Conservation (phyloP, 2,888 invertebrate genomes). For the Thera britannica region DNA sequence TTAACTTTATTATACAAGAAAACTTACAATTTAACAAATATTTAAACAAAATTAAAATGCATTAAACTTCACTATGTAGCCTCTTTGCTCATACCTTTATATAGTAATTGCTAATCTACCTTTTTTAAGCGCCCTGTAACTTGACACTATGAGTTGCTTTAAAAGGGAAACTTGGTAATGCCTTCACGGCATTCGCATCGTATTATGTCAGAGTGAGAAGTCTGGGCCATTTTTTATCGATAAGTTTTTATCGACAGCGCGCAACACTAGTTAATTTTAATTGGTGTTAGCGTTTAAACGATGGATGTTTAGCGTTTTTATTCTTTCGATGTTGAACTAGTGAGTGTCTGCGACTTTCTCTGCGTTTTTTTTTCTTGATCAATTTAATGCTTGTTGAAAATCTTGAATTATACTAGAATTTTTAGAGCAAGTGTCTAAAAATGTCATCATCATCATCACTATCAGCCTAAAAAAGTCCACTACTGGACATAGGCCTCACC, state of each 20-base stretch:
- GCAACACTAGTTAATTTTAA: conserved; percentile 72
- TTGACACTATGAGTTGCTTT: conserved; percentile 68
- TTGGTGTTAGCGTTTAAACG: conserved; percentile 56
- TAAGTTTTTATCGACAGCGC: conserved; percentile 69
- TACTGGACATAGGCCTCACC: too few relatives aligned
- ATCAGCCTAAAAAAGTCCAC: too few relatives aligned
- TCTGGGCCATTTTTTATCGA: conserved; percentile 63
- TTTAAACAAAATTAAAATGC: too few relatives aligned
- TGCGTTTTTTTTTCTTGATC: neutral
- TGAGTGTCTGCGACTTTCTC: neutral
- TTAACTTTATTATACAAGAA: too few relatives aligned
- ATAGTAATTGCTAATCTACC: conserved; percentile 68
- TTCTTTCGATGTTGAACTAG: conserved; percentile 5
- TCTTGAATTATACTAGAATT: too few relatives aligned
- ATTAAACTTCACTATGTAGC: too few relatives aligned
- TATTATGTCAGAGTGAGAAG: conserved; percentile 64
- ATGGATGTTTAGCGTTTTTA: conserved; percentile 41
- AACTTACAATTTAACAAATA: too few relatives aligned
- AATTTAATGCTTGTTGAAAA: neutral
- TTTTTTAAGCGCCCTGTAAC: conserved; percentile 62
- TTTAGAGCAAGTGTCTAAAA: too few relatives aligned
- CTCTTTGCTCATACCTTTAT: conserved; percentile 23
- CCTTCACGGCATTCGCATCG: conserved; percentile 74
- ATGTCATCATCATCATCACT: too few relatives aligned
- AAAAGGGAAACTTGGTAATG: conserved; percentile 77